These are phyloP conservation scores for Steinernema hermaphroditum DNA, from an alignment of 2,888 invertebrate genomes.

Conservation along the genomic window DNA sequence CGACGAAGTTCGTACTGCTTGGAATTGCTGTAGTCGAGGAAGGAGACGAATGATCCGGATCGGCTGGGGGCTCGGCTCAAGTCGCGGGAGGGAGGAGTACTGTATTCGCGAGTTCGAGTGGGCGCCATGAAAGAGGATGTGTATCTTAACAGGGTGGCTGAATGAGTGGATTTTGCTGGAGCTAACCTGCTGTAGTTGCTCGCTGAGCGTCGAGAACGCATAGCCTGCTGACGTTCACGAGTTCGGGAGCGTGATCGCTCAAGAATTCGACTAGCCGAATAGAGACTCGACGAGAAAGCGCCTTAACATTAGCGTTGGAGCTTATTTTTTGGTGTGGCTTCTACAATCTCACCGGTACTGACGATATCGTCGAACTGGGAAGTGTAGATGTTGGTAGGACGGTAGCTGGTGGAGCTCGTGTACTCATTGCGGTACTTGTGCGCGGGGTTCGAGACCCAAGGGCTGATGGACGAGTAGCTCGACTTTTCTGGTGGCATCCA, in stretches of 20 bases:
- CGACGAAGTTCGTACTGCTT: constrained; percentile 64
- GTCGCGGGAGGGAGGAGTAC: constrained; percentile 58
- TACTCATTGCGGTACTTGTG: constrained; percentile 64
- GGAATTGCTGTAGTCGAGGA: constrained; percentile 62
- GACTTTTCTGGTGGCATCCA: constrained; percentile 63
- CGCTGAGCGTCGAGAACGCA: constrained; percentile 62
- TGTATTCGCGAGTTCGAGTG: constrained; percentile 63
- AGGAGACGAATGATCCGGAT: constrained; percentile 61
- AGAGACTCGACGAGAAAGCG: constrained; percentile 63
- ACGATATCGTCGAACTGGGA: constrained; percentile 65
- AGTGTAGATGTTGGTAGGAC: constrained; percentile 59
- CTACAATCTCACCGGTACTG: constrained; percentile 48
- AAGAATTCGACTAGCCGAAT: constrained; percentile 61
- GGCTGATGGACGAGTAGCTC: constrained; percentile 60
- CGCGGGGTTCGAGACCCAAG: constrained; percentile 49
- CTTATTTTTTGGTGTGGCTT: not conserved
- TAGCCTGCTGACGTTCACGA: constrained; percentile 63
- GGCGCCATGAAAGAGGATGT: constrained; percentile 55
- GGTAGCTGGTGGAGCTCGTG: constrained; percentile 48
- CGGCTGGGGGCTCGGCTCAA: constrained; percentile 60
- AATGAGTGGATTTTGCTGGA: too few species aligned
- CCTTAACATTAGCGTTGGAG: constrained; percentile 38
- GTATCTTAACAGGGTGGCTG: constrained; percentile 40
- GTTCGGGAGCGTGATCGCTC: constrained; percentile 65
- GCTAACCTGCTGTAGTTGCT: constrained; percentile 58